phyloP scores from a whole-genome alignment of 2,113 vertebrate genomes.

The Anolis sagrei region DNA sequence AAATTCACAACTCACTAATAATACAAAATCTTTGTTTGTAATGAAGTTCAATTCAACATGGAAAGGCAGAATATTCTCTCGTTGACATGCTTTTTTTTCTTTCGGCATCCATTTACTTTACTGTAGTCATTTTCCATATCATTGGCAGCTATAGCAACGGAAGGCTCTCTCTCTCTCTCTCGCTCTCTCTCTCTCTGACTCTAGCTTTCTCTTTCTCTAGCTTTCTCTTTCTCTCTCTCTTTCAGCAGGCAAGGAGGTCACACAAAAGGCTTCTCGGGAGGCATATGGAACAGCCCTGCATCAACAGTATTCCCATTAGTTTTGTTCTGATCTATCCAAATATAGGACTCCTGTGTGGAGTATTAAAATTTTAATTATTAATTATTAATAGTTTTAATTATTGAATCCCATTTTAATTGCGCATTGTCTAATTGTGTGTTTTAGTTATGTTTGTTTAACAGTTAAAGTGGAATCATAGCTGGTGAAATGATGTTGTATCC shows the following conservation, averaged over 20 bases:
- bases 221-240: background rate
- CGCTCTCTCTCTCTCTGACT: background rate
- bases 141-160: background rate
- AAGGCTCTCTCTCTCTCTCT: background rate
- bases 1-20: background rate
- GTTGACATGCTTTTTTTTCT: too few relatives aligned
- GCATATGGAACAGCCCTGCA: accelerated
- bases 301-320: background rate
- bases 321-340: background rate
- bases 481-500: too few relatives aligned
- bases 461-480: too few relatives aligned
- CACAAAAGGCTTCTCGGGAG: accelerated
- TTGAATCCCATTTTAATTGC: too few relatives aligned
- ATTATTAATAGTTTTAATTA: too few relatives aligned
- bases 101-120: too few relatives aligned
- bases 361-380: background rate
- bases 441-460: too few relatives aligned
- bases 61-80: background rate
- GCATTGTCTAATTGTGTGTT: too few relatives aligned
- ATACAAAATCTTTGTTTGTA: background rate
- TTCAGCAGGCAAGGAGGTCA: background rate
- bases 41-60: background rate
- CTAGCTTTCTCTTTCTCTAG: too few relatives aligned
- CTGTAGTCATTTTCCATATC: background rate
- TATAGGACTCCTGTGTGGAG: background rate